Conservation (phyloP, 2,797 vertebrate species). For the Clamator glandarius region DNA sequence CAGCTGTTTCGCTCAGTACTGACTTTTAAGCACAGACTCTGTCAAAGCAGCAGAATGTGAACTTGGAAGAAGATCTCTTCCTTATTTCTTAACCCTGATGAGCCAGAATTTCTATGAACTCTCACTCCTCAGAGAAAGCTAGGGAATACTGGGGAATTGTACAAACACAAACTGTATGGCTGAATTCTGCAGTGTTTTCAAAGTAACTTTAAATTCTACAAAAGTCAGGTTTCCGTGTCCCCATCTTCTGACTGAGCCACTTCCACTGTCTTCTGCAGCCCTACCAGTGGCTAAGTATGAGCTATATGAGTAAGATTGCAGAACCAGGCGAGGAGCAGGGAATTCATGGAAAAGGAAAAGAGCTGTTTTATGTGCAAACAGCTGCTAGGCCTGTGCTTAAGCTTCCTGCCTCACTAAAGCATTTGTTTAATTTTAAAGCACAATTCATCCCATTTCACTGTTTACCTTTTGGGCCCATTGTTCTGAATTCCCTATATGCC, state of each 20-base stretch:
- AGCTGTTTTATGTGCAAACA: neutral
- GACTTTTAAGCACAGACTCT: neutral
- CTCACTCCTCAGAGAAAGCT: neutral
- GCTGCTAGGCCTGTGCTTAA: neutral
- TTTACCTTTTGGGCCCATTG: neutral
- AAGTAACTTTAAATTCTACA: neutral
- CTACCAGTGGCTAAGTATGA: rapidly evolving
- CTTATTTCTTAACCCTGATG: neutral
- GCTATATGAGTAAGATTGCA: neutral
- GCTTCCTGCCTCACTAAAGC: neutral
- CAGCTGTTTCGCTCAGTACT: neutral
- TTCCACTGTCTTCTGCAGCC: neutral
- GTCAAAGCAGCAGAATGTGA: neutral
- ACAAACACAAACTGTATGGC: rapidly evolving
- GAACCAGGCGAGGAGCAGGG: neutral
- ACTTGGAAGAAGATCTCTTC: neutral
- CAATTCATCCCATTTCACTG: neutral
- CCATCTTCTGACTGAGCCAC: neutral
- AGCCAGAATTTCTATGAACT: neutral
- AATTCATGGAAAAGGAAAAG: neutral
- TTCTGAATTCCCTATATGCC: neutral
- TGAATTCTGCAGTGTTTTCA: neutral
- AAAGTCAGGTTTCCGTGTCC: neutral
- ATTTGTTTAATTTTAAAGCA: neutral
- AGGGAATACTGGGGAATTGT: rapidly evolving